Evolutionary conservation across 1,140 invertebrate species (phyloP).

Genomic region (Drosophila santomea): DNA sequence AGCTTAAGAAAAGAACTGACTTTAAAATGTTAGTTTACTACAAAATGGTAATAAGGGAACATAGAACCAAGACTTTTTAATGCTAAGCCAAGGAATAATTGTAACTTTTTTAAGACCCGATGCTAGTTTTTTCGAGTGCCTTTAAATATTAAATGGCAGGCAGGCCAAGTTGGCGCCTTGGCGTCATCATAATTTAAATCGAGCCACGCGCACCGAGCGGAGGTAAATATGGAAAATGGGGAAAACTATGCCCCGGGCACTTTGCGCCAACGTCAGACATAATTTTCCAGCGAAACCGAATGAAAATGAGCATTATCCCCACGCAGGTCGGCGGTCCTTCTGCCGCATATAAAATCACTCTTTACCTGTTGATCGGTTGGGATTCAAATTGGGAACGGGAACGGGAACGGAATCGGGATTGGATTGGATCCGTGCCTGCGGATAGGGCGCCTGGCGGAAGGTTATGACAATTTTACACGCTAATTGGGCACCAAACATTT

Average conservation of each 20-base stretch:
- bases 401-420: constrained; percentile 3
- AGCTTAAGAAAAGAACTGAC: too few relatives aligned
- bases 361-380: constrained; percentile 70
- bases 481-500: constrained; percentile 76
- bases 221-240: constrained; percentile 59
- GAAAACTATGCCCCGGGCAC: constrained; percentile 62
- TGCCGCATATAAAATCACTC: constrained; percentile 68
- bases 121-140: constrained; percentile 5
- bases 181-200: constrained; percentile 79
- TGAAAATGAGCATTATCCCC: constrained; percentile 68
- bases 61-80: too few relatives aligned
- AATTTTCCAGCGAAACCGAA: constrained; percentile 75
- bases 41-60: too few relatives aligned
- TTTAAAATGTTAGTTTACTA: too few relatives aligned
- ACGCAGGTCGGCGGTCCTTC: constrained; percentile 12
- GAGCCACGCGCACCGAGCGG: constrained; percentile 61
- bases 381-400: constrained; percentile 4
- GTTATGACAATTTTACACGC: constrained; percentile 75
- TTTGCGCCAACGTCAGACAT: constrained; percentile 57
- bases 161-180: constrained; percentile 41
- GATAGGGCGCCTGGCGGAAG: constrained; percentile 52
- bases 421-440: constrained; percentile 13
- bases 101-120: too few relatives aligned
- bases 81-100: too few relatives aligned
- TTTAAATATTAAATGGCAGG: constrained; percentile 32